Evolutionary conservation across 1,140 invertebrate species (phyloP).

Genomic region (Tetramorium parvispinum): DNA sequence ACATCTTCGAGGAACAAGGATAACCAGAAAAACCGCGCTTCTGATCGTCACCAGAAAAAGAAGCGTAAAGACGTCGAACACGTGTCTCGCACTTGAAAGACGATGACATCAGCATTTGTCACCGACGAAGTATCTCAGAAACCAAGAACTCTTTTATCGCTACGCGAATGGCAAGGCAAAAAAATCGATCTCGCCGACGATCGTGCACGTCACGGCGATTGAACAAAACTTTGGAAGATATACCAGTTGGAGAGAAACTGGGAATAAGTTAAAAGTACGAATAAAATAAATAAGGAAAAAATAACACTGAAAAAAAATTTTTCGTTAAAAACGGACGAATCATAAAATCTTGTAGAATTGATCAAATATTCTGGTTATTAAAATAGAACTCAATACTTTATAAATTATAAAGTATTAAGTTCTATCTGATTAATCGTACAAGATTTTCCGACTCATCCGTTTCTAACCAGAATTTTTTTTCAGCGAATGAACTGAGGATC

Average conservation of each 20-base stretch:
- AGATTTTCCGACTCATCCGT: no score
- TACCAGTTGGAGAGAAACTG: not conserved
- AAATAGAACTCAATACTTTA: no score
- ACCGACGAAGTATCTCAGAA: constrained; percentile 40
- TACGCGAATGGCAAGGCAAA: not conserved
- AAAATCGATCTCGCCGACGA: not conserved
- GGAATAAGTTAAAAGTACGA: not conserved
- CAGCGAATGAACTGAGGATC: not conserved
- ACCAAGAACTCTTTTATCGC: constrained; percentile 30
- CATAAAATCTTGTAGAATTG: no score
- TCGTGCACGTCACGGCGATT: not conserved
- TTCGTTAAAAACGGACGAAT: no score
- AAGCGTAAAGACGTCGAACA: constrained; percentile 19
- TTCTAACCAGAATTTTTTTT: no score
- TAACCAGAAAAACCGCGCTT: not conserved
- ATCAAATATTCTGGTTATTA: no score
- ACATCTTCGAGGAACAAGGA: constrained; percentile 11
- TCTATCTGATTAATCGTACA: no score
- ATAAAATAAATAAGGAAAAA: not conserved
- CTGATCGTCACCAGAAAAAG: not conserved
- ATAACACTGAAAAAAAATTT: no score
- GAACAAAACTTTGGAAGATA: not conserved
- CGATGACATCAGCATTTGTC: constrained; percentile 76
- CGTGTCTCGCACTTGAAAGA: constrained; percentile 61
- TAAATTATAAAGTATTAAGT: no score